Conservation (phyloP, 2,888 invertebrate genomes). For the Melieria omissa region DNA sequence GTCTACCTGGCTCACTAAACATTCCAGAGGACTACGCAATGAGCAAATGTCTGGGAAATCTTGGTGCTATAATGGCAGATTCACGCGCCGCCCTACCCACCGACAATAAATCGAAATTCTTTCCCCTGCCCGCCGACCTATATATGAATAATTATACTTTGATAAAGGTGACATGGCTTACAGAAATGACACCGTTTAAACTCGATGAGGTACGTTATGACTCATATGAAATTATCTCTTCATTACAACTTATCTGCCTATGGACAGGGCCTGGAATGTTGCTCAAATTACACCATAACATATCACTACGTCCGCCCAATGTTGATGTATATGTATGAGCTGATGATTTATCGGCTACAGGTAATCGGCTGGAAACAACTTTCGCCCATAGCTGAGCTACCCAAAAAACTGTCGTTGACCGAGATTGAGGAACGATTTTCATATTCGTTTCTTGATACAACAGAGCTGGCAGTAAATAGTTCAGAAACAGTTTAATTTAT, state of each 20-base stretch:
- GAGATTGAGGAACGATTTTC: no score
- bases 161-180: slow-evolving; percentile 51
- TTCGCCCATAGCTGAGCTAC: no score
- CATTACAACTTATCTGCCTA: not conserved
- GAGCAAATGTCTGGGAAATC: slow-evolving; percentile 81
- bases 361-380: slow-evolving; percentile 71
- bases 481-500: no score
- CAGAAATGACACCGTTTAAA: slow-evolving; percentile 48
- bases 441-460: no score
- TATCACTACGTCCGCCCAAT: slow-evolving; percentile 94
- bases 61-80: slow-evolving; percentile 89
- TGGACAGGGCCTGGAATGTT: slow-evolving; percentile 83
- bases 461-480: no score
- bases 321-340: slow-evolving; percentile 94
- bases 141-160: slow-evolving; percentile 44
- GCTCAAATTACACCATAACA: slow-evolving; percentile 92
- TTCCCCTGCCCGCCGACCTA: slow-evolving; percentile 49
- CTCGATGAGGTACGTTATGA: slow-evolving; percentile 72
- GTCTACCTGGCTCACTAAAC: slow-evolving; percentile 67
- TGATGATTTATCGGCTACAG: slow-evolving; percentile 90
- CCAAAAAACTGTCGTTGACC: no score
- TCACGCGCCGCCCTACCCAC: slow-evolving; percentile 68
- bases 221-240: not conserved
- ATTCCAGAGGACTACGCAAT: slow-evolving; percentile 61
- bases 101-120: slow-evolving; percentile 50